These are phyloP conservation scores for Macquaria ambigua DNA, from an alignment of 2,113 vertebrate species.

Conservation along the genomic window DNA sequence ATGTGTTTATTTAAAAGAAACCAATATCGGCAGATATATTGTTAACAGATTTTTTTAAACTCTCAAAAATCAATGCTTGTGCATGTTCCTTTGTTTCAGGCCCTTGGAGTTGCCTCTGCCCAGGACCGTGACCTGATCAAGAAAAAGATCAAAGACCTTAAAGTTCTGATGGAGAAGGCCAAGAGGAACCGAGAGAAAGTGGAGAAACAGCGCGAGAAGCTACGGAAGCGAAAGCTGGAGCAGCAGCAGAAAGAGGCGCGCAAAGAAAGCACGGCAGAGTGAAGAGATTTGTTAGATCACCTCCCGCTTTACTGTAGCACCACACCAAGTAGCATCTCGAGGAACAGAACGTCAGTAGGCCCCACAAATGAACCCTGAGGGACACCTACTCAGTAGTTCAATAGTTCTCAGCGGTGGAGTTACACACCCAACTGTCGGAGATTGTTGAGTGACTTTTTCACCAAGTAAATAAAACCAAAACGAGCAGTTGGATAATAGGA, in stretches of 20 bases:
- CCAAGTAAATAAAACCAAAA: constrained; percentile 72
- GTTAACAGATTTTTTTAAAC: background rate
- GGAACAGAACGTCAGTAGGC: constrained; percentile 57
- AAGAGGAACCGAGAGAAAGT: constrained; percentile 92
- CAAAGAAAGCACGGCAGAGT: constrained; percentile 74
- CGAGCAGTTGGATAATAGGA: constrained; percentile 56
- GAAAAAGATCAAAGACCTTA: constrained; percentile 96
- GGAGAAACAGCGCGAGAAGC: constrained; percentile 92
- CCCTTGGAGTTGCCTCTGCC: constrained; percentile 90
- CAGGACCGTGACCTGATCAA: constrained; percentile 93
- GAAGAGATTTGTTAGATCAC: constrained; percentile 40
- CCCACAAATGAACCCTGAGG: constrained; percentile 54
- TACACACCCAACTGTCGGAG: constrained; percentile 41
- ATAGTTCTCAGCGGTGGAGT: constrained; percentile 55
- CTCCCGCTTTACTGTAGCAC: constrained; percentile 58
- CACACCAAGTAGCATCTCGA: constrained; percentile 61
- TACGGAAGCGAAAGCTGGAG: constrained; percentile 88
- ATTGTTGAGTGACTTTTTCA: constrained; percentile 49
- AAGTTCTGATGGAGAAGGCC: constrained; percentile 90
- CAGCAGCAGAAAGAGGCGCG: constrained; percentile 86
- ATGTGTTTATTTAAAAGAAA: background rate
- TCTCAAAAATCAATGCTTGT: background rate
- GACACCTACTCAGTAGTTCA: constrained; percentile 46
- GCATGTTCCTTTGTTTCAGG: constrained; percentile 77
- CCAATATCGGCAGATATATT: no score